phyloP scores from a whole-genome alignment of 2,888 invertebrate species.

The Vanessa cardui region DNA sequence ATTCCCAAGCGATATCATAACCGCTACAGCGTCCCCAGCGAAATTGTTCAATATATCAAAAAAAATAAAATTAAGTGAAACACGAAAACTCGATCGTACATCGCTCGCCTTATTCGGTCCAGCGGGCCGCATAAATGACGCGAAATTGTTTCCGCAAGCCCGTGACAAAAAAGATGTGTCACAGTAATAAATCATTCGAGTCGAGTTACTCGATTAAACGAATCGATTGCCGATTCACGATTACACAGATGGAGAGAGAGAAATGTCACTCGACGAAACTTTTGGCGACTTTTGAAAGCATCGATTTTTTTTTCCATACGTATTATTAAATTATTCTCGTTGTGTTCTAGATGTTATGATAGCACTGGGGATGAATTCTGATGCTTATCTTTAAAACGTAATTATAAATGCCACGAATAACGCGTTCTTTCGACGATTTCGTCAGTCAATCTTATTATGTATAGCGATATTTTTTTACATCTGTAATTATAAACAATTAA shows the following conservation, averaged over 20 bases:
- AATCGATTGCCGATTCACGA: conserved; percentile 71
- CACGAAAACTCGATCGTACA: conserved; percentile 56
- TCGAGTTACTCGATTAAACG: conserved; percentile 77
- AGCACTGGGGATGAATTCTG: conserved; percentile 26
- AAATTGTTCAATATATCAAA: conserved; percentile 37
- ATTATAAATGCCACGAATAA: conserved; percentile 29
- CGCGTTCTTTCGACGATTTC: conserved; percentile 28
- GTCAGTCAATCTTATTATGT: conserved; percentile 18
- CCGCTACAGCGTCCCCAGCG: conserved; percentile 29
- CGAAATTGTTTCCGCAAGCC: conserved; percentile 79
- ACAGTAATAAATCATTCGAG: conserved; percentile 79
- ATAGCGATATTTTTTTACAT: conserved; percentile 16
- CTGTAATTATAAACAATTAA: conserved; percentile 9
- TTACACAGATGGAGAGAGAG: conserved; percentile 71
- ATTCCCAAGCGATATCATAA: conserved; percentile 29
- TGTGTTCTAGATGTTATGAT: conserved; percentile 39
- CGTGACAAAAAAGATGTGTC: conserved; percentile 79
- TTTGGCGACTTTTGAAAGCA: conserved; percentile 55
- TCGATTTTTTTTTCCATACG: conserved; percentile 26
- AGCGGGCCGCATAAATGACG: conserved; percentile 79
- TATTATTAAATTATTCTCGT: conserved; percentile 27
- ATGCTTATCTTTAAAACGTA: conserved; percentile 30
- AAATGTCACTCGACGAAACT: conserved; percentile 67
- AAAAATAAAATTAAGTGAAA: conserved; percentile 62
- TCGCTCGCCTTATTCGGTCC: conserved; percentile 45